Percentiles rank a stretch among this genome's conserved stretches.
Conservation (phyloP, 1,140 invertebrate genomes). For the Belonocnema kinseyi region DNA sequence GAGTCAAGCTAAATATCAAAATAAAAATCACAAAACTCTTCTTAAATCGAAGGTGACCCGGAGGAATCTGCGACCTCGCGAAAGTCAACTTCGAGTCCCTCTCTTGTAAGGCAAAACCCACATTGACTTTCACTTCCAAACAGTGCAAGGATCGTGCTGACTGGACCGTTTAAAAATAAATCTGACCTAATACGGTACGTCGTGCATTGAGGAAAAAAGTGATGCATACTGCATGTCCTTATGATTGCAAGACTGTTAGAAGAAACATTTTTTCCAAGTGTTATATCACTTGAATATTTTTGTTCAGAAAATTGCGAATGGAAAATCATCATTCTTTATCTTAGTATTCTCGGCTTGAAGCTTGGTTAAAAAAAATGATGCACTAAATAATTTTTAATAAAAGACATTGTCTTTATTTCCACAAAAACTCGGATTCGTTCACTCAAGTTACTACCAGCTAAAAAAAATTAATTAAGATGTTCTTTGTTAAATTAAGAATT, state of each 20-base stretch:
- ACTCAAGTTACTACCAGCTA: no score
- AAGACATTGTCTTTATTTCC: no score
- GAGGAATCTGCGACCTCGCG: constrained; percentile 27
- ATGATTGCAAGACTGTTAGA: background rate
- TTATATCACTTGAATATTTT: background rate
- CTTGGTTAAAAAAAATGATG: no score
- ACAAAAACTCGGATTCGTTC: no score
- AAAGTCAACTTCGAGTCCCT: constrained; percentile 1
- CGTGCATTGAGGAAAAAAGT: constrained; percentile 32
- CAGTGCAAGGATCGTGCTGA: constrained; percentile 29
- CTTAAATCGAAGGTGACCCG: constrained; percentile 1
- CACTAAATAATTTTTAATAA: no score
- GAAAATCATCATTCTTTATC: background rate
- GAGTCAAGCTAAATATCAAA: background rate
- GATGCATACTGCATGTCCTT: constrained; percentile 16
- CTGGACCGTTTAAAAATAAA: constrained; percentile 56
- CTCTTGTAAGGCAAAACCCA: constrained; percentile 31
- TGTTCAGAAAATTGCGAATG: background rate
- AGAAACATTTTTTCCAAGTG: background rate
- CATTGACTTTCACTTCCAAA: constrained; percentile 28
- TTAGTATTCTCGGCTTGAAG: background rate
- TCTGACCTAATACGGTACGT: constrained; percentile 50
- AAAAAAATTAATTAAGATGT: no score
- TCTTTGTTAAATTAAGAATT: no score
- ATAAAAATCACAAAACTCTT: background rate